phyloP scores from a whole-genome alignment of 2,113 vertebrate genomes.

The Physeter macrocephalus region DNA sequence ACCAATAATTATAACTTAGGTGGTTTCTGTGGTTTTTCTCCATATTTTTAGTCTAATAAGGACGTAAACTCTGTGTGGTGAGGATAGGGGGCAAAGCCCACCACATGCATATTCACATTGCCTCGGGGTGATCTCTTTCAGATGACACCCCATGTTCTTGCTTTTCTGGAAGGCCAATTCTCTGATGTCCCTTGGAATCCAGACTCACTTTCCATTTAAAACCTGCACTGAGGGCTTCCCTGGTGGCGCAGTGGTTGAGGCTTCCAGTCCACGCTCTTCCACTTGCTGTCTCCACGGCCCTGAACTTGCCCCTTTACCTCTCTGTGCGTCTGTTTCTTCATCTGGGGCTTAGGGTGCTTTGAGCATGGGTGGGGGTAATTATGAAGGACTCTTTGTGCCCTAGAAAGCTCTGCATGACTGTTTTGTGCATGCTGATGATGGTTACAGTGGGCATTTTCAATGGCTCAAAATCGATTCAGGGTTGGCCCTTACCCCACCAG shows the following conservation, averaged over 20 bases:
- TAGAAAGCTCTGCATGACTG: too few species aligned
- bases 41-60: constrained; percentile 36
- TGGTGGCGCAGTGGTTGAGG: too few species aligned
- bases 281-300: background rate
- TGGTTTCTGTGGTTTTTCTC: background rate
- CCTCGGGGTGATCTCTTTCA: background rate
- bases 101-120: background rate
- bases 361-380: background rate
- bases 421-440: background rate
- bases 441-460: background rate
- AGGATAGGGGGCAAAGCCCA: background rate
- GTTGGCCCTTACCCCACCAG: background rate
- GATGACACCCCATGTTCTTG: background rate
- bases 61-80: constrained; percentile 16
- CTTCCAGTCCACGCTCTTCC: background rate
- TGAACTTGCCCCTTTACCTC: background rate
- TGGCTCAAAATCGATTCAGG: background rate
- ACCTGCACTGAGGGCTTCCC: too few species aligned
- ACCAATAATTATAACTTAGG: background rate
- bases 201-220: constrained; percentile 60
- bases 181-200: background rate
- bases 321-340: background rate
- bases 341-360: background rate
- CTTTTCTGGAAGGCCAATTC: background rate
- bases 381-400: background rate